Evolutionary conservation across 2,797 vertebrate genomes (phyloP).

Genomic region (Tadarida brasiliensis): DNA sequence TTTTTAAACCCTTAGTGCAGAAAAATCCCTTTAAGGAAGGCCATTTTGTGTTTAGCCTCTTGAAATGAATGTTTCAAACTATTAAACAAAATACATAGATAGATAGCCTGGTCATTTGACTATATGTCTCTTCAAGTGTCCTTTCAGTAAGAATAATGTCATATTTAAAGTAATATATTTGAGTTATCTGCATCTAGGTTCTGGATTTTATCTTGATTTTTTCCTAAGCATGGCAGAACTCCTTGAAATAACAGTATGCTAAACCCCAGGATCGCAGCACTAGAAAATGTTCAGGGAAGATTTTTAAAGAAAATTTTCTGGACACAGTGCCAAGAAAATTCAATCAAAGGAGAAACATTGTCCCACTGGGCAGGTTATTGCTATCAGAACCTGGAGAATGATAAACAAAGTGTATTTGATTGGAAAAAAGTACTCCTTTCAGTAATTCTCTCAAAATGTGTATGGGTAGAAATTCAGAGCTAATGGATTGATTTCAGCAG

Average conservation of each 20-base stretch:
- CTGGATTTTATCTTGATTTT: not conserved
- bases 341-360: not conserved
- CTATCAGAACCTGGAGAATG: not conserved
- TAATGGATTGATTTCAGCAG: not conserved
- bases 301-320: not conserved
- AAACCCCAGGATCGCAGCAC: not conserved
- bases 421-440: not conserved
- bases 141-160: not conserved
- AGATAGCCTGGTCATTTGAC: not conserved
- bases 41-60: not conserved
- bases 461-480: not conserved
- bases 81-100: not conserved
- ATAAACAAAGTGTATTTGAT: not conserved
- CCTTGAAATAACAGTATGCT: not conserved
- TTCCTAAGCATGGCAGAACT: not conserved
- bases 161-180: not conserved
- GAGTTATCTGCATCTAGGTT: not conserved
- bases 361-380: not conserved
- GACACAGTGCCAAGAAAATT: not conserved
- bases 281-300: constrained; percentile 20
- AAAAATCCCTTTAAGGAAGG: constrained; percentile 42
- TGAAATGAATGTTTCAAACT: constrained; percentile 45
- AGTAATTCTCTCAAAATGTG: not conserved
- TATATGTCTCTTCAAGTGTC: not conserved
- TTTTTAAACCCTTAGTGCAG: not conserved